phyloP scores from a whole-genome alignment of 2,797 vertebrate species.

The Ateles fusciceps region DNA sequence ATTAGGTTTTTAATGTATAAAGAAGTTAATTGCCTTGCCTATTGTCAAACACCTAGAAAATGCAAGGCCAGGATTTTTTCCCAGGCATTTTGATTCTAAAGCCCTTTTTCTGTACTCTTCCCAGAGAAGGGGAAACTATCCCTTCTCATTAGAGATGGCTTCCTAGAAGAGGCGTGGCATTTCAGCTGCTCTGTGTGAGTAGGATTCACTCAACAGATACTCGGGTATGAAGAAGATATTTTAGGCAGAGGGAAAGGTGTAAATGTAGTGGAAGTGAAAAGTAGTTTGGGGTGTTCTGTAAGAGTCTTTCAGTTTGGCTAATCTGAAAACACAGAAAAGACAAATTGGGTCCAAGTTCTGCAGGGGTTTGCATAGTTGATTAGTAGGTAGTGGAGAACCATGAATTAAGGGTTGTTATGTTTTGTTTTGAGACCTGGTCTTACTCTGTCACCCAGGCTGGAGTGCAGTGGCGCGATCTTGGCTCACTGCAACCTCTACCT shows the following conservation, averaged over 20 bases:
- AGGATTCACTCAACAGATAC: neutral
- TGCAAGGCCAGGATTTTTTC: neutral
- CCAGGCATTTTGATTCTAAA: neutral
- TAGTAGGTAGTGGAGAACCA: neutral
- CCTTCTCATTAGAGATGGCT: neutral
- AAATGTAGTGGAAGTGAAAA: neutral
- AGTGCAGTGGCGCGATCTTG: neutral
- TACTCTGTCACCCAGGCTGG: neutral
- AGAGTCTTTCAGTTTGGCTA: neutral
- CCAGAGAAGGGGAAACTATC: neutral
- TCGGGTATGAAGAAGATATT: neutral
- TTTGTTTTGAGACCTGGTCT: neutral
- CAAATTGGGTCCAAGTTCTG: neutral
- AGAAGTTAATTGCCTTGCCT: neutral
- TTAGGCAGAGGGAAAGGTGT: neutral
- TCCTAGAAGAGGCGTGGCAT: rapidly evolving
- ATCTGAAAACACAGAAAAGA: neutral
- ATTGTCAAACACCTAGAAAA: neutral
- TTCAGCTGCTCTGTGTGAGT: no score
- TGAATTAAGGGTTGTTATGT: neutral
- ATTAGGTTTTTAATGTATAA: neutral
- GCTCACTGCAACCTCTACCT: neutral
- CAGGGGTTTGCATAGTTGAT: neutral
- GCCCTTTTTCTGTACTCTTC: no score
- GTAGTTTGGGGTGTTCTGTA: rapidly evolving